Percentiles rank a stretch among this genome's conserved stretches.
Conservation (phyloP, 2,797 vertebrate species). For the Rhinichthys osculus region DNA sequence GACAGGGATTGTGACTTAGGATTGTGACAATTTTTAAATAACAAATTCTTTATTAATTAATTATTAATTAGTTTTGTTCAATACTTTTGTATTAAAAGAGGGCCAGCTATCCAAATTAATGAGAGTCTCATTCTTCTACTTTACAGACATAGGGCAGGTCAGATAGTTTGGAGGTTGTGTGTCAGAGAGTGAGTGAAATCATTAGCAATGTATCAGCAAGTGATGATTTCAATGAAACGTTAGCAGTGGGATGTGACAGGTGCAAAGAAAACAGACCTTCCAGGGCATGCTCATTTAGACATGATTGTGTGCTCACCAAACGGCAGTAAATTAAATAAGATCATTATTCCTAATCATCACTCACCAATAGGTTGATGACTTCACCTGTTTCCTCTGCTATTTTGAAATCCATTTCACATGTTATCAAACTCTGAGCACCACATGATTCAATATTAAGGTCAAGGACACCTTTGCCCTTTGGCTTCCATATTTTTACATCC, state of each 20-base stretch:
- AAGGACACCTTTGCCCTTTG: conserved; percentile 8
- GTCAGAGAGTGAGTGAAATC: background rate
- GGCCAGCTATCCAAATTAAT: background rate
- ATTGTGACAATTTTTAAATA: too few relatives aligned
- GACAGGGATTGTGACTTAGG: too few relatives aligned
- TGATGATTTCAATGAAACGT: conserved; percentile 1
- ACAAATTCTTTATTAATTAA: background rate
- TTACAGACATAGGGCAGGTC: background rate
- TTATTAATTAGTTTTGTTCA: background rate
- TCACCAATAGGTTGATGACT: background rate
- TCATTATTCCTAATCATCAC: background rate
- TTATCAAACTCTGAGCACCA: background rate
- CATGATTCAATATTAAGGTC: background rate
- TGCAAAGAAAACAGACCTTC: background rate
- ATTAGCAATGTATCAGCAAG: background rate
- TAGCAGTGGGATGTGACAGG: background rate
- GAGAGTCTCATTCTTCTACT: background rate
- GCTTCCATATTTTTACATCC: background rate
- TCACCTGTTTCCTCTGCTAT: background rate
- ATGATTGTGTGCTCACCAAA: background rate
- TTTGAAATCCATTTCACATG: conserved; percentile 7
- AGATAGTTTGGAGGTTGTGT: background rate
- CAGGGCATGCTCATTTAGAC: background rate
- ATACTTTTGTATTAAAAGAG: background rate
- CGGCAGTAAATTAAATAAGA: background rate